Evolutionary conservation across 2,113 vertebrate genomes (phyloP), one percentile per base, ranked within the genome.

Genomic region (Cairina moschata): DNA sequence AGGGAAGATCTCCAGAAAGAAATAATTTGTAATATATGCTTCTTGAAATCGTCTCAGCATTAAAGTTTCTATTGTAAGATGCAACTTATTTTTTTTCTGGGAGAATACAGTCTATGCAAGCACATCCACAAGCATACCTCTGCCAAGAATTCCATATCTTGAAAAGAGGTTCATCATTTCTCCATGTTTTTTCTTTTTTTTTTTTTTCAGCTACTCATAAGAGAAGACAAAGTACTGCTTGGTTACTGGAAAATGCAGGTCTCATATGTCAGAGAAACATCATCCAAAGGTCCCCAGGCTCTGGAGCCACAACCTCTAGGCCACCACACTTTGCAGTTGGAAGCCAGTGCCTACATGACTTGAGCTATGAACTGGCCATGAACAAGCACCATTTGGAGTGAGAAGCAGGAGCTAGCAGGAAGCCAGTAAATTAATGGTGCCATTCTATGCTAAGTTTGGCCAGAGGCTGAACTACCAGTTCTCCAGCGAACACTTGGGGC

Each of bases 351-450:
- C 75, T 73, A 46, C 2, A 1, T 9, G 5, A 44, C 5, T 50
- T 4, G 23, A 25, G 20, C 6, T 16, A 9, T 13, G 38, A 90
- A 75, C 34, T 26, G 20, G 76, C 2, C 18, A 55, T 0, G 0
- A 79, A 14, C 20, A 18, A 52, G 44, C 56, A 73, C 6, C 16
- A 55, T 14, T 20, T 46, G n/a, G 34, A 46, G 25, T 58, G 60
- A 68, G 9, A 80, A 63, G 20, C 2, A 13, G 20, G 68, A 13
- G 22, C 11, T 10, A 38, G 8, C 25, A 92, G 16, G 4, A 17
- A 81, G 55, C 8, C 36, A 78, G 18, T 14, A 36, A 36, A 5
- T 20, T 14, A 58, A 56, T 0, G 1, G 25, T n/a, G 28, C 8
- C 26, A 1, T 22, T 69, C 26, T 23, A 8, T 3, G 17, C 3